These are phyloP conservation scores for Callocephalon fimbriatum DNA, from an alignment of 2,113 vertebrate species.

Conservation along the genomic window DNA sequence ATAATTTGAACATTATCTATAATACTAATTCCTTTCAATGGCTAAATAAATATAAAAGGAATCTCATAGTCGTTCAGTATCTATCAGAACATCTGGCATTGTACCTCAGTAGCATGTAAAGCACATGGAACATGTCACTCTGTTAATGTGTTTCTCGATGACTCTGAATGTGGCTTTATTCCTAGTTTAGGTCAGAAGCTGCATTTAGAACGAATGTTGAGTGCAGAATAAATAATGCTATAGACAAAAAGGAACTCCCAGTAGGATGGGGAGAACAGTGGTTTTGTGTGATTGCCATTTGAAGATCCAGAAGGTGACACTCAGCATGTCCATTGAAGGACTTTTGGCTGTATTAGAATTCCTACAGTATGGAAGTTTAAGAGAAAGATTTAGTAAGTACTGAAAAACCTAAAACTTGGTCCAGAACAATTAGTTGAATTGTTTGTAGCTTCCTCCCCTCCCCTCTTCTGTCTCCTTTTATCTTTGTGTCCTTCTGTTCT, in stretches of 20 bases:
- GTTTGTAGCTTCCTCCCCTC: rapidly evolving
- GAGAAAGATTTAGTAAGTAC: background rate
- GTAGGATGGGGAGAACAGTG: background rate
- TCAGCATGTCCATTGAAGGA: background rate
- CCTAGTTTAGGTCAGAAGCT: background rate
- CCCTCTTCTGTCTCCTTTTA: background rate
- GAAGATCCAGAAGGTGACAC: background rate
- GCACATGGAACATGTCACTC: background rate
- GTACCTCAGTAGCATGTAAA: background rate
- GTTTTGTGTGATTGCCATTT: background rate
- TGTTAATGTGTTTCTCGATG: background rate
- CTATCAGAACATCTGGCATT: background rate
- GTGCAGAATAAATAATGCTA: background rate
- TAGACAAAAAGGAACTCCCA: constrained; percentile 16
- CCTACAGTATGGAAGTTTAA: background rate
- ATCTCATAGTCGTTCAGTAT: background rate
- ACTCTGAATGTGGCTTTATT: background rate
- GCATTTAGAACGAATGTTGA: background rate
- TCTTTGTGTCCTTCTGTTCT: background rate
- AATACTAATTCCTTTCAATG: background rate
- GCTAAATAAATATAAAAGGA: background rate
- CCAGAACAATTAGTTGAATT: background rate
- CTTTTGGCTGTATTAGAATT: background rate
- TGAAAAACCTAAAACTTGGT: background rate
- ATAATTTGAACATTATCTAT: constrained; percentile 1